These are phyloP conservation scores for Labeo rohita DNA, from an alignment of 2,113 vertebrate species.

Conservation along the genomic window DNA sequence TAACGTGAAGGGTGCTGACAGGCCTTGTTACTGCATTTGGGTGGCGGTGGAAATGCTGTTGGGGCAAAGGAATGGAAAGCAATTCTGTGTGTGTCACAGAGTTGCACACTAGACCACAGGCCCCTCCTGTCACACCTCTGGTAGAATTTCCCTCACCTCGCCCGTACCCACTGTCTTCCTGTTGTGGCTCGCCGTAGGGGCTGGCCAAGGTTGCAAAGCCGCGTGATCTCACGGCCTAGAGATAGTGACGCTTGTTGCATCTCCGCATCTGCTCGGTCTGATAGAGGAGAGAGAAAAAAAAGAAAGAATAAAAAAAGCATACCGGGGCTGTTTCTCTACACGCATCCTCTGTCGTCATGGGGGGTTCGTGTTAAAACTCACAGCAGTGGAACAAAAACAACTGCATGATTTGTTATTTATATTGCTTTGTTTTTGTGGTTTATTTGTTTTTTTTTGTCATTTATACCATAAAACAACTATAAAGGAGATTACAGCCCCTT, in stretches of 20 bases:
- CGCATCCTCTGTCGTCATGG: constrained; percentile 53
- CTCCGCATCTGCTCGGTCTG: background rate
- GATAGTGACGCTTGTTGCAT: constrained; percentile 24
- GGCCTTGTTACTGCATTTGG: background rate
- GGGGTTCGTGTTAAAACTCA: constrained; percentile 32
- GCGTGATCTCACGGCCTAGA: constrained; percentile 18
- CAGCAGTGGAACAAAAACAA: constrained; percentile 41
- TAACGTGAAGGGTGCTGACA: background rate
- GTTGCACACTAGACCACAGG: constrained; percentile 64
- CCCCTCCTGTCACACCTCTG: constrained; percentile 66
- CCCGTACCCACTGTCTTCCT: constrained; percentile 74
- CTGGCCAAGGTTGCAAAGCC: constrained; percentile 54
- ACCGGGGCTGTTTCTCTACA: constrained; percentile 30
- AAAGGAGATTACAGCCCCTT: background rate
- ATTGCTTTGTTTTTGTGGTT: constrained; percentile 38
- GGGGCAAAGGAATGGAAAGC: constrained; percentile 47
- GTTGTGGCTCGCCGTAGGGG: constrained; percentile 71
- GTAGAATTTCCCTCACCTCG: constrained; percentile 79
- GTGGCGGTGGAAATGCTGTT: constrained; percentile 47
- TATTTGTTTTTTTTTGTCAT: background rate
- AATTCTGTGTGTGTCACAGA: constrained; percentile 18
- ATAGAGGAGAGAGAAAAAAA: background rate
- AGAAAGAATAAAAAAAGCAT: background rate
- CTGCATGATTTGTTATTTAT: constrained; percentile 59
- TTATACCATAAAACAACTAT: background rate